These are phyloP conservation scores for Apus apus DNA, from an alignment of 2,113 vertebrate genomes.

Conservation along the genomic window DNA sequence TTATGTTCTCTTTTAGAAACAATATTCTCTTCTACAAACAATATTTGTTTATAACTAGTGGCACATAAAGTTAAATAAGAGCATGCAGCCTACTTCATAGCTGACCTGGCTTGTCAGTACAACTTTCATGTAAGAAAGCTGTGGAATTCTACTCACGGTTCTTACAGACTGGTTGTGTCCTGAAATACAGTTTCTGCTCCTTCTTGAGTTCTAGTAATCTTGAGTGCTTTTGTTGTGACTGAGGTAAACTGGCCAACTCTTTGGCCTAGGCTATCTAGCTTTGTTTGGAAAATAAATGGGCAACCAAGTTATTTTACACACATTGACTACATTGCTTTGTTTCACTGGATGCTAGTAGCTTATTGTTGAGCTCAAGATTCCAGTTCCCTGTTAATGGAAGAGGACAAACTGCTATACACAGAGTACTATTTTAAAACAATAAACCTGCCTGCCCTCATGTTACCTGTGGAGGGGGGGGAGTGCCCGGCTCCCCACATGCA, in stretches of 20 bases:
- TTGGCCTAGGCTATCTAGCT: background rate
- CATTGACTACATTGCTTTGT: background rate
- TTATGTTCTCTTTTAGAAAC: background rate
- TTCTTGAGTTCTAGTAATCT: background rate
- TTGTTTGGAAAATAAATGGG: background rate
- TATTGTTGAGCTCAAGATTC: background rate
- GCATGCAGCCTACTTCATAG: background rate
- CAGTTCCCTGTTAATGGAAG: background rate
- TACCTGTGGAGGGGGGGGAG: no score
- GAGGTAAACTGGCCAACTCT: background rate
- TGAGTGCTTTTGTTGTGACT: background rate
- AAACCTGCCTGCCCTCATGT: background rate
- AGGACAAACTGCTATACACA: background rate
- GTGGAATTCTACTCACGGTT: background rate
- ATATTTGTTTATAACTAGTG: background rate
- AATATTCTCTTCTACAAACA: background rate
- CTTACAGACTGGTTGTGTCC: background rate
- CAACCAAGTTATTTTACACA: background rate
- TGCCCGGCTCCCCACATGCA: rapidly evolving
- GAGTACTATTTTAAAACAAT: background rate
- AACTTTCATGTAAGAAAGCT: background rate
- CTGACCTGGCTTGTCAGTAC: background rate
- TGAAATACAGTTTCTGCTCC: background rate
- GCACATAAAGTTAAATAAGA: background rate
- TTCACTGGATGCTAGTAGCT: background rate